Base-by-base conservation (phyloP, 1,140 invertebrate species). In the Diprion similis region DNA sequence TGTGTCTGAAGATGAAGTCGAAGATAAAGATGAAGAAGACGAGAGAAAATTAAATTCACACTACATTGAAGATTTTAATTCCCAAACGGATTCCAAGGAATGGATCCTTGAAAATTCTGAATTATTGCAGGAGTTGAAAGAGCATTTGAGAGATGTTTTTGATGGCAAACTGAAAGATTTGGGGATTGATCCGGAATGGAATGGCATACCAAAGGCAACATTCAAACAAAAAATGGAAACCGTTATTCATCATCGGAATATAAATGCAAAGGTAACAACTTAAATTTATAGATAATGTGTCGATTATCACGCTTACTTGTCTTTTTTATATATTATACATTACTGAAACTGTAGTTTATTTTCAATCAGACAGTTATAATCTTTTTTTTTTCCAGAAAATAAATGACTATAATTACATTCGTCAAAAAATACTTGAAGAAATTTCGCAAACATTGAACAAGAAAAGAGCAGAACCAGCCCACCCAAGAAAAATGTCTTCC, bases 131-230 rank as follows among this genome's bases (percentile, higher is more conserved):
- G 75, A 80, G 67, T 71, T 84, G 8, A 82, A 77, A 37, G 70
- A 77, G 70, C 79, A 83, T 64, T 70, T 85, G 59, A 69, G 75
- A 46, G 72, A 83, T 24, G 73, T 75, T 66, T 83, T 88, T 45
- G 77, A 86, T 24, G 75, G 81, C 10, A 85, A 83, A 72, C 76
- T 92, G 75, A 83, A 84, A 73, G 85, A 89, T 73, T 80, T 91
- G 48, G 91, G 91, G 48, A 86, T 91, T 10, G 90, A 91, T 82
- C 89, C 90, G 8, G 86, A 90, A 46, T 90, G 87, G 85, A 86
- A 81, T 11, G 88, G 88, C 69, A 83, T 92, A 78, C 85, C 89
- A 0, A 79, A 82, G 75, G 85, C 80, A 71, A 85, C 87, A 37
- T 92, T 87, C 76, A 84, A 86, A 51, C 89, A 89, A 75, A 90